Conservation (phyloP, 2,797 vertebrate genomes). For the Sebastes steindachneri region DNA sequence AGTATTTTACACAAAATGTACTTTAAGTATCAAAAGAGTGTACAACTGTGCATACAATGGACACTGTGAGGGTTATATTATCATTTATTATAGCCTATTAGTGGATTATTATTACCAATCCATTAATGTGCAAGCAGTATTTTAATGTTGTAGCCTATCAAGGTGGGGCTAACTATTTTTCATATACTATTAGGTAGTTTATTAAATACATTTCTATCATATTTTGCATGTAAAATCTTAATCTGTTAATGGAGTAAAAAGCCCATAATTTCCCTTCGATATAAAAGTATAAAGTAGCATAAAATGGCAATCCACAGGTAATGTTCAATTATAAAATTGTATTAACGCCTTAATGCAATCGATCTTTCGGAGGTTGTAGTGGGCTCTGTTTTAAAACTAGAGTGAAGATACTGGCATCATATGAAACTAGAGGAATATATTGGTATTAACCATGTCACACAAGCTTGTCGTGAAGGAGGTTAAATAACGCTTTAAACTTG, state of each 20-base stretch:
- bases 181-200: not conserved
- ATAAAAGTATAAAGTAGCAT: not conserved
- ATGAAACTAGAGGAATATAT: too few species aligned
- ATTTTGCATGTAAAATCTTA: not conserved
- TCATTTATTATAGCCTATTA: not conserved
- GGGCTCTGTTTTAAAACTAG: too few species aligned
- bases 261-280: not conserved
- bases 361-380: too few species aligned
- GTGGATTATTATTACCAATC: not conserved
- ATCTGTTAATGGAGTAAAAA: not conserved
- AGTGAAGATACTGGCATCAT: too few species aligned
- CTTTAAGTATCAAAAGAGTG: not conserved
- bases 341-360: not conserved
- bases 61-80: not conserved
- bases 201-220: not conserved
- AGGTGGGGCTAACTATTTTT: not conserved
- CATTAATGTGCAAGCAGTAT: not conserved
- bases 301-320: not conserved
- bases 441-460: too few species aligned
- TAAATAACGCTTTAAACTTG: too few species aligned
- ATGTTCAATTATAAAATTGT: not conserved
- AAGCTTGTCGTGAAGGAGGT: too few species aligned
- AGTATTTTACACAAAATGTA: not conserved
- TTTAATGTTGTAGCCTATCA: not conserved
- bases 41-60: fast-evolving